Evolutionary conservation across 2,113 vertebrate species (phyloP).

Genomic region (Mixornis gularis): DNA sequence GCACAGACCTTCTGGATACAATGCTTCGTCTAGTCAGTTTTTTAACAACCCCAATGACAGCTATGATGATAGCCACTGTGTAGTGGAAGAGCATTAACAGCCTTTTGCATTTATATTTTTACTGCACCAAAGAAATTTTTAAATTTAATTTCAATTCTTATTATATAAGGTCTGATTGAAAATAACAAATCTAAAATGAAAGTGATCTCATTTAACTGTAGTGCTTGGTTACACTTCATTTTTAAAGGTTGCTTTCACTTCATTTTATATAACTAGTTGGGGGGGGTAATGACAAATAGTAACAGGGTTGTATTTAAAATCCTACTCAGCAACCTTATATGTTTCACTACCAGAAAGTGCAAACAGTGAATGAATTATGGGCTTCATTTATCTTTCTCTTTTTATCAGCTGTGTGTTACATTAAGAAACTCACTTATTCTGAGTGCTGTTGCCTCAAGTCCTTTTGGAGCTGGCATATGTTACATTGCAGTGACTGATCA

Average conservation of each 20-base stretch:
- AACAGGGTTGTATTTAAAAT: conserved; percentile 8
- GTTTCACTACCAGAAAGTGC: conserved; percentile 17
- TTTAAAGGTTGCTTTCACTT: conserved; percentile 28
- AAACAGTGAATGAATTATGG: neutral
- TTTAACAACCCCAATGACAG: neutral
- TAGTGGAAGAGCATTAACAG: neutral
- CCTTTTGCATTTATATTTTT: conserved; percentile 23
- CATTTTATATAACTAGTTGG: neutral
- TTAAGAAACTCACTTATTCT: conserved; percentile 41
- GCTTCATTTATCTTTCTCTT: conserved; percentile 11
- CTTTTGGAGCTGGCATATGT: neutral
- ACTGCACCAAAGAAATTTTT: neutral
- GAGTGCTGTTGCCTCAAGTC: conserved; percentile 33
- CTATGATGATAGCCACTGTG: neutral
- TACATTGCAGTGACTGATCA: conserved; percentile 27
- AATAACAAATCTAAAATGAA: conserved; percentile 24
- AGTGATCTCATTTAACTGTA: neutral
- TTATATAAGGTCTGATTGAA: conserved; percentile 7
- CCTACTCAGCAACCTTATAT: conserved; percentile 25
- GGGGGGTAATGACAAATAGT: neutral
- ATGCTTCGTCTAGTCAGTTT: neutral
- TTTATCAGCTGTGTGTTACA: neutral
- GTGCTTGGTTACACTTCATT: neutral
- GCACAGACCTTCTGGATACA: neutral
- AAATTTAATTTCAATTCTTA: conserved; percentile 27